Base-by-base conservation (phyloP, 1,140 invertebrate genomes). In the Tetragnatha versicolor region DNA sequence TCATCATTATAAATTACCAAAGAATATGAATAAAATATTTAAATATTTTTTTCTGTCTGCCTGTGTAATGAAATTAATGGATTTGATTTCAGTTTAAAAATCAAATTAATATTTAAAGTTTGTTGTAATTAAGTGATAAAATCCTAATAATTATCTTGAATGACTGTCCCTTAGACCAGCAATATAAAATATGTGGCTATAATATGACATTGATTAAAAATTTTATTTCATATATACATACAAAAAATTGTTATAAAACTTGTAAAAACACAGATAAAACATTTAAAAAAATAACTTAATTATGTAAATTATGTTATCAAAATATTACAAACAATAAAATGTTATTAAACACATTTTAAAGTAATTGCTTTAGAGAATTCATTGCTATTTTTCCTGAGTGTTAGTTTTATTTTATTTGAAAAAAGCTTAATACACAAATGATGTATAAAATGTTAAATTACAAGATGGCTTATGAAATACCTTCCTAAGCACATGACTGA, bases 221-320 rank as follows among this genome's bases (percentile, higher is more conserved):
- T 25, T 65, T 65, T 65, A 65, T 65, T 65, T 58, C 42, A 42
- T 65, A 17, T n/a, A n/a, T n/a, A n/a, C n/a, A n/a, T 65, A 65
- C 61, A 65, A 65, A 65, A 61, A 65, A 65, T 42, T 65, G 61
- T 70, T 70, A 70, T 35, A 70, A 70, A 70, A 70, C 47, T 70
- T 17, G 33, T 33, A 33, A 70, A 70, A 70, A 31, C 49, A 70
- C n/a, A 70, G 53, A 70, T 29, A 70, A 53, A 27, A n/a, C 12
- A 37, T 55, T 70, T 53, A n/a, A 53, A 25, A 70, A 70, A 70
- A 70, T 70, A 70, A 70, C 68, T 70, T 70, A 70, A 55, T 70
- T 42, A 39, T 68, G n/a, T 37, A 70, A 70, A 70, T 35, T 20
- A 70, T 70, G 45, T 31, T 70, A 70, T 70, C 68, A 70, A 70